Conservation (phyloP, 2,113 vertebrate genomes). For the Acanthisitta chloris region DNA sequence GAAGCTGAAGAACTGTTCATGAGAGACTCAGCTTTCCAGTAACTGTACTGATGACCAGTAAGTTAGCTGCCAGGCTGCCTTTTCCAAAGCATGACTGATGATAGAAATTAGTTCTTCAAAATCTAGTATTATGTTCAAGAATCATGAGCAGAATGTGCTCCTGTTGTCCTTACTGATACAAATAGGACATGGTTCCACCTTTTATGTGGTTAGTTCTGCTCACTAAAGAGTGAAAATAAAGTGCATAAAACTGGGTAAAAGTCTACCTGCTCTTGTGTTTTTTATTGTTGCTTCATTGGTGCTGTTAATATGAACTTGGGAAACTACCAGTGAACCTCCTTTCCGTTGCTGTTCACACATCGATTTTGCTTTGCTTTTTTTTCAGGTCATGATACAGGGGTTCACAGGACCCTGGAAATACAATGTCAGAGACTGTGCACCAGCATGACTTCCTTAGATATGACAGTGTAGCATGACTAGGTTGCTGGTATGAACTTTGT, state of each 20-base stretch:
- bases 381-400: background rate
- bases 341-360: background rate
- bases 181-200: background rate
- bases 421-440: background rate
- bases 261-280: background rate
- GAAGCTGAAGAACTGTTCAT: background rate
- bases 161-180: background rate
- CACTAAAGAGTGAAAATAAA: background rate
- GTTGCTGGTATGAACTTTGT: background rate
- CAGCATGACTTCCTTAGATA: background rate
- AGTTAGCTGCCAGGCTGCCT: background rate
- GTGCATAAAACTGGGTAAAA: background rate
- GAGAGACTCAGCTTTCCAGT: background rate
- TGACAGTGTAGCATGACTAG: rapidly evolving
- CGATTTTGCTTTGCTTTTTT: background rate
- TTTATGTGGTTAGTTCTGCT: background rate
- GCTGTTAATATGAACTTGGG: background rate
- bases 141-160: background rate
- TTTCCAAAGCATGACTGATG: background rate
- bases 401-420: background rate
- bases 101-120: background rate
- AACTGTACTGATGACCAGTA: background rate
- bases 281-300: background rate
- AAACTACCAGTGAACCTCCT: background rate
- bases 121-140: background rate